Evolutionary conservation across 37 sponge, comb jelly and placozoan genomes (phyloP).

Genomic region (Halisarca cf. caerulea): DNA sequence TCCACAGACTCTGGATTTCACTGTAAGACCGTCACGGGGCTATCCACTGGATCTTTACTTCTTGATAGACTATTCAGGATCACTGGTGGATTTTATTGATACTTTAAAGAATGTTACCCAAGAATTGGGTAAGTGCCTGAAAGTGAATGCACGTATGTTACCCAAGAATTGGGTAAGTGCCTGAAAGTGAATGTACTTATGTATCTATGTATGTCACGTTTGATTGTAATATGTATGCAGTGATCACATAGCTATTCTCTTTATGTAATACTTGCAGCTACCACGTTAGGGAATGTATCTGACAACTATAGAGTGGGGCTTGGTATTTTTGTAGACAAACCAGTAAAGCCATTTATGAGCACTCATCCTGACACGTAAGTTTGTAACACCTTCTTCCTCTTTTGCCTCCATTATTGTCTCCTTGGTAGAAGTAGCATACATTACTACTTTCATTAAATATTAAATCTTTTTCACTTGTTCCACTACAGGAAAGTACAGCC

Average conservation of each 20-base stretch:
- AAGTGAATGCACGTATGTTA: neutral
- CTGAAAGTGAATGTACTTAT: neutral
- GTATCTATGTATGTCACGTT: too few species aligned
- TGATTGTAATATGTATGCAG: too few species aligned
- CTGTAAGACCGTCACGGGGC: neutral
- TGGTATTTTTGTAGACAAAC: slow-evolving; percentile 10
- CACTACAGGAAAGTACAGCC: too few species aligned
- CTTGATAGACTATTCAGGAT: slow-evolving; percentile 4
- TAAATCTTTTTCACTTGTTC: too few species aligned
- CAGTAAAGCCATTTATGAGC: slow-evolving; percentile 14
- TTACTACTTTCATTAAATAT: too few species aligned
- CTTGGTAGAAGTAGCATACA: too few species aligned
- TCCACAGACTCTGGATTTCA: neutral
- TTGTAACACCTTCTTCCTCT: too few species aligned
- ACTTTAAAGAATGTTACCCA: neutral
- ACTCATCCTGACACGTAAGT: slow-evolving; percentile 26
- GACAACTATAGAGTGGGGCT: neutral
- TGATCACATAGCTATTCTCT: neutral
- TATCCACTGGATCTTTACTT: slow-evolving; percentile 22
- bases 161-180: neutral
- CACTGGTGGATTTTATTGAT: neutral
- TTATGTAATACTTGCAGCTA: neutral
- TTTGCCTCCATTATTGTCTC: too few species aligned
- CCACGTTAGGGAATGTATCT: neutral
- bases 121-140: neutral